Percentiles rank a stretch among this genome's conserved stretches.
These are phyloP conservation scores for Pocillopora grandis DNA, from an alignment of 92 coral and sea anemone genomes.

Conservation along the genomic window DNA sequence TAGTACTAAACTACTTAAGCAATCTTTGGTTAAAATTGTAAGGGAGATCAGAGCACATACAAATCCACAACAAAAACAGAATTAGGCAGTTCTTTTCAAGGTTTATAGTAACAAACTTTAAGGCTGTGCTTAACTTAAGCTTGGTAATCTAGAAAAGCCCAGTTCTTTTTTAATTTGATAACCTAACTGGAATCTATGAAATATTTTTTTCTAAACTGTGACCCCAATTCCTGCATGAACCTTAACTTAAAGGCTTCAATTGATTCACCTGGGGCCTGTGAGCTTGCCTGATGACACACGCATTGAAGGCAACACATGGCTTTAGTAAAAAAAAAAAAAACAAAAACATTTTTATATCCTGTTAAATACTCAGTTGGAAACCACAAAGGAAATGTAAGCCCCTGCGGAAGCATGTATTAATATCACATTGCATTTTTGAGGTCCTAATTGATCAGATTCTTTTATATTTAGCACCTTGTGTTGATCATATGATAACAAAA, in stretches of 20 bases:
- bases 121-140: not conserved
- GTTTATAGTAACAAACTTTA: not conserved
- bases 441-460: constrained; percentile 3
- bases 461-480: constrained; percentile 19
- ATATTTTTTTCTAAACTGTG: not conserved
- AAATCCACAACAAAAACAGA: not conserved
- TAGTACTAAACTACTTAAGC: not conserved
- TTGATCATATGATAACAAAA: constrained; percentile 7
- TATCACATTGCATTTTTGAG: constrained; percentile 27
- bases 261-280: not conserved
- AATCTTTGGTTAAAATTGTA: constrained; percentile 1
- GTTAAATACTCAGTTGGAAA: constrained; percentile 10
- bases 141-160: not conserved
- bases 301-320: constrained; percentile 25
- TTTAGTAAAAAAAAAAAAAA: constrained; percentile 4
- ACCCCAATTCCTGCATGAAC: not conserved
- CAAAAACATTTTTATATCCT: constrained; percentile 5
- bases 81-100: not conserved
- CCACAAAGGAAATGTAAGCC: constrained; percentile 21
- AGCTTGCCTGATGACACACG: not conserved
- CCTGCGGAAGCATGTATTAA: not conserved
- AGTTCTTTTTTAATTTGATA: not conserved
- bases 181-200: not conserved
- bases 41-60: not conserved
- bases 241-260: not conserved